Percentiles rank a stretch among this genome's conserved stretches.
Evolutionary conservation across 2,888 invertebrate genomes (phyloP).

Genomic region (Drosophila tanythrix): DNA sequence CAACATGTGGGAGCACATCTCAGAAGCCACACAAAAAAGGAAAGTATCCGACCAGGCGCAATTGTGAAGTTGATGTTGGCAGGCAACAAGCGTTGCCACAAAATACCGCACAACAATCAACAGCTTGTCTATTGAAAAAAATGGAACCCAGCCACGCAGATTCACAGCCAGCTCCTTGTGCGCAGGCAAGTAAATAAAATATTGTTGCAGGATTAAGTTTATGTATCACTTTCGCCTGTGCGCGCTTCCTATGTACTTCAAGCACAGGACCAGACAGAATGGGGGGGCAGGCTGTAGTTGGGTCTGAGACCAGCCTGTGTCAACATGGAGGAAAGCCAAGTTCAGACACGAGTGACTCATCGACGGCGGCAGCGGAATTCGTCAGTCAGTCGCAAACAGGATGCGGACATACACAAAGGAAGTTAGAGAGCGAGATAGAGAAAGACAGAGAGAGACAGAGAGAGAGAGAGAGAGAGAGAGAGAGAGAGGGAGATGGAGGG

Average conservation of each 20-base stretch:
- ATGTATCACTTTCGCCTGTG: conserved; percentile 64
- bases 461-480: background rate
- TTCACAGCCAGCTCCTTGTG: conserved; percentile 2
- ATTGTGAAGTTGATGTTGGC: conserved; percentile 19
- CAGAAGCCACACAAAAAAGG: conserved; percentile 18
- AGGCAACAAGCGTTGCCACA: conserved; percentile 14
- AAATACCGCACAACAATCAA: conserved; percentile 59
- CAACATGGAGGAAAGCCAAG: conserved; percentile 29
- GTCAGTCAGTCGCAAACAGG: conserved; percentile 28
- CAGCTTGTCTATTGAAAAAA: conserved; percentile 51
- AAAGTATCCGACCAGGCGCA: conserved; percentile 10
- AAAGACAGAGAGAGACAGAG: background rate
- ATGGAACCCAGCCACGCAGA: background rate
- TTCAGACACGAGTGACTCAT: conserved; percentile 65
- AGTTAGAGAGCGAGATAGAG: background rate
- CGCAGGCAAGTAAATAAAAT: conserved; percentile 47
- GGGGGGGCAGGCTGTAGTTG: background rate
- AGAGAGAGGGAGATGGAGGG: background rate
- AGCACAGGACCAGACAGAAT: conserved; percentile 25
- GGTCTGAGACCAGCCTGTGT: conserved; percentile 25
- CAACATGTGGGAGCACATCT: conserved; percentile 5
- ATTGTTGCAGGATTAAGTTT: conserved; percentile 13
- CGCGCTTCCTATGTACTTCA: conserved; percentile 36
- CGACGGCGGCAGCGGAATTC: conserved; percentile 22
- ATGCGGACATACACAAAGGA: conserved; percentile 20